Conservation (phyloP, 2,888 invertebrate genomes). For the Podabrus alpinus region DNA sequence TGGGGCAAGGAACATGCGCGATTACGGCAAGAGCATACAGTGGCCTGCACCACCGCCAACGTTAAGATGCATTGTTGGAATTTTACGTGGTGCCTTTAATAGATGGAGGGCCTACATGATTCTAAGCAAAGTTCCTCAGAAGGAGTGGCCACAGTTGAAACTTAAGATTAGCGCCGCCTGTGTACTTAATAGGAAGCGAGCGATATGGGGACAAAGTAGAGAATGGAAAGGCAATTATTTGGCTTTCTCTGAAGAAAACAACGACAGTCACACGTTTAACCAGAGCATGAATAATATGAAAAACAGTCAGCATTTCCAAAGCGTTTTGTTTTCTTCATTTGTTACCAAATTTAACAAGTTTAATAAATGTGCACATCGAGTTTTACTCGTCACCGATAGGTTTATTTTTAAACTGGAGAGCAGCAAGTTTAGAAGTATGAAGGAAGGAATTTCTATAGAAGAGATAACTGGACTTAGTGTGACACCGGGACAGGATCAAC, state of each 20-base stretch:
- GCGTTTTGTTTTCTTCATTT: constrained; percentile 68
- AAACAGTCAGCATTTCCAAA: constrained; percentile 66
- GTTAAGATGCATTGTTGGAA: constrained; percentile 64
- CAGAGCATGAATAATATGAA: constrained; percentile 70
- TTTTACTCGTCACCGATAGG: constrained; percentile 83
- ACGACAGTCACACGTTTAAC: constrained; percentile 67
- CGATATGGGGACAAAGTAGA: constrained; percentile 75
- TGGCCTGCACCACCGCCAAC: constrained; percentile 85
- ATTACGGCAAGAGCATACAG: constrained; percentile 74
- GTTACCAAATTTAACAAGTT: constrained; percentile 72
- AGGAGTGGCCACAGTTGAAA: constrained; percentile 87
- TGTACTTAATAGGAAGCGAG: constrained; percentile 67
- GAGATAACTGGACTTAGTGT: constrained; percentile 80
- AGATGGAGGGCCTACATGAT: constrained; percentile 89
- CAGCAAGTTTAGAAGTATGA: constrained; percentile 84
- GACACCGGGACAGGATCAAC: constrained; percentile 84
- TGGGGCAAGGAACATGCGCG: constrained; percentile 67
- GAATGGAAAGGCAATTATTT: constrained; percentile 88
- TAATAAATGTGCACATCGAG: constrained; percentile 75
- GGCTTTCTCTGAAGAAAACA: constrained; percentile 68
- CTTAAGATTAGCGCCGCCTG: constrained; percentile 79
- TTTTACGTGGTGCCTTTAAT: constrained; percentile 68
- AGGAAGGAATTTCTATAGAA: constrained; percentile 64
- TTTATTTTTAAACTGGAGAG: constrained; percentile 87
- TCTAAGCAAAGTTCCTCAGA: constrained; percentile 76